Base-by-base conservation (phyloP, 2,113 vertebrate genomes). In the Neomonachus schauinslandi region DNA sequence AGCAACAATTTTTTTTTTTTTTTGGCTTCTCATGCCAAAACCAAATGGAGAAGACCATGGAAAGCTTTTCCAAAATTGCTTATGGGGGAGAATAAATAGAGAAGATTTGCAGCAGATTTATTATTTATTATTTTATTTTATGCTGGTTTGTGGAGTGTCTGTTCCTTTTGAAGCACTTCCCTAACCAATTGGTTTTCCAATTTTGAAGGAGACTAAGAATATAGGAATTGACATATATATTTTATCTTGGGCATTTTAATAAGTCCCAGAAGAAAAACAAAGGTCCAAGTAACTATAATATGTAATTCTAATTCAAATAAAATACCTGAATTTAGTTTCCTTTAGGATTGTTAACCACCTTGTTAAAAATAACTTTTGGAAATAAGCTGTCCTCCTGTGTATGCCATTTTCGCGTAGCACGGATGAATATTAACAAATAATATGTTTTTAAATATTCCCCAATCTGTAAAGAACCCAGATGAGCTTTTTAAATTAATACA, bases 291-390 rank as follows among this genome's bases (percentile, higher is more conserved):
- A 91, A 59, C 36, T n/a, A 49, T 89, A 93, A 69, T 88, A 22
- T 72, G 31, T 91, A 18, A 53, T 88, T 81, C 26, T 85, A 85
- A 79, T 55, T 89, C 65, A 94, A 67, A 92, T 87, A 57, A 91
- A 91, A 90, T 42, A 86, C 42, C 65, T 0, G 0, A 86, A 9
- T 12, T 92, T 11, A 11, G 26, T 91, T 77, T 89, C 11, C 39
- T 81, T 81, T 95, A 84, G 19, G 13, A 22, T 76, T 77, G 5
- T 82, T 84, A 89, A n/a, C 7, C 22, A 55, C 9, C 33, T 84
- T 83, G 36, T 72, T 91, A 87, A 95, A 95, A 72, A 21, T 79
- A 87, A 91, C 31, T 74, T 91, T 97, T 88, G 31, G 82, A 89
- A 85, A 55, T 96, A 61, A 80, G 13, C 9, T 90, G 21, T 36